phyloP scores from a whole-genome alignment of 2,888 invertebrate species.

The Pyrrhia umbra region DNA sequence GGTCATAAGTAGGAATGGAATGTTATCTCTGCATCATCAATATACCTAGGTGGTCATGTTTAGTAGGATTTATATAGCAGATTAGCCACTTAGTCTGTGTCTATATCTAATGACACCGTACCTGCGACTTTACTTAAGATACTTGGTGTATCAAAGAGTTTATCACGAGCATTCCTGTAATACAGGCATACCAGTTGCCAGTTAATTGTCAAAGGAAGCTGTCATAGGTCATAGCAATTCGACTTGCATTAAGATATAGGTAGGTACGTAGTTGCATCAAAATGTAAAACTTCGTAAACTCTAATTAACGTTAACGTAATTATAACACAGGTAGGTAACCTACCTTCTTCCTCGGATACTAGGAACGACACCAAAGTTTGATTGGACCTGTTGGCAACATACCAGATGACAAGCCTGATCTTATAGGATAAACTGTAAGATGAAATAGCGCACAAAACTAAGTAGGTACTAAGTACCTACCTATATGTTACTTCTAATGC shows the following conservation, averaged over 20 bases:
- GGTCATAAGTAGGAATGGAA: conserved; percentile 3
- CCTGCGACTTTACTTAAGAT: not conserved
- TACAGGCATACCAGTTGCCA: too few relatives aligned
- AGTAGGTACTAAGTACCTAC: not conserved
- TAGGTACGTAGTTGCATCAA: not conserved
- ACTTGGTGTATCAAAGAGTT: not conserved
- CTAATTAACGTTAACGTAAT: not conserved
- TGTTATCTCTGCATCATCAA: conserved; percentile 21
- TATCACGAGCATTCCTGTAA: too few relatives aligned
- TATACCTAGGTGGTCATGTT: conserved; percentile 16
- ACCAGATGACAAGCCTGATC: not conserved
- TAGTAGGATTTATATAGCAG: not conserved
- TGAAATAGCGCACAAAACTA: not conserved
- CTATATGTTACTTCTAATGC: too few relatives aligned
- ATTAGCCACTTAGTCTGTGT: not conserved
- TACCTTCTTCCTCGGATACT: not conserved
- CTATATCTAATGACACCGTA: conserved; percentile 12
- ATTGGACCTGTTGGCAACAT: conserved; percentile 2
- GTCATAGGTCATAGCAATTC: not conserved
- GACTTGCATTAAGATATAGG: not conserved
- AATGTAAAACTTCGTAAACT: not conserved
- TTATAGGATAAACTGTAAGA: not conserved
- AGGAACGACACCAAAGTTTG: conserved; percentile 4
- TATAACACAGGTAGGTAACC: not conserved
- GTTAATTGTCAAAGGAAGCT: not conserved